These are phyloP conservation scores for Epistrophe grossulariae DNA, from an alignment of 2,888 invertebrate species.

Conservation along the genomic window DNA sequence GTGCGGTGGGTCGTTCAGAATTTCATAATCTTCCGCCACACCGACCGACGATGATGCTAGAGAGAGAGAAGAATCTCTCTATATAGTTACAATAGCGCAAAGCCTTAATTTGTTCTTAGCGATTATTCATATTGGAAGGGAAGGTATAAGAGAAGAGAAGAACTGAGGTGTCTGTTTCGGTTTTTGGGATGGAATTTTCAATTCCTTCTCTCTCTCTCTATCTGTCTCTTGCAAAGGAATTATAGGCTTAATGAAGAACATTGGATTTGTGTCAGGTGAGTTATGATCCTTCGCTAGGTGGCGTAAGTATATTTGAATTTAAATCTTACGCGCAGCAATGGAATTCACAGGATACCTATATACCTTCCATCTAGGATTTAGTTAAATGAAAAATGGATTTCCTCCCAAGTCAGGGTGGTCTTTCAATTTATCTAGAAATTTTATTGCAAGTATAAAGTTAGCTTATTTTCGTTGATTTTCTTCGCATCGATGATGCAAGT, in stretches of 20 bases:
- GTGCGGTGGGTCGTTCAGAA: constrained; percentile 58
- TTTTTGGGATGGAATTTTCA: constrained; percentile 59
- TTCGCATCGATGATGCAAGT: constrained; percentile 65
- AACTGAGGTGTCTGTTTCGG: constrained; percentile 29
- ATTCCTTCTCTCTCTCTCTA: constrained; percentile 26
- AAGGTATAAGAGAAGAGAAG: constrained; percentile 39
- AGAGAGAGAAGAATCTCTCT: constrained; percentile 16
- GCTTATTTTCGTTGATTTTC: constrained; percentile 28
- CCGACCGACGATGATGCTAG: neutral
- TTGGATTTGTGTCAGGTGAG: constrained; percentile 74
- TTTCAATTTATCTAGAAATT: constrained; percentile 50
- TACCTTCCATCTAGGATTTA: constrained; percentile 52
- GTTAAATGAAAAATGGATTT: constrained; percentile 54
- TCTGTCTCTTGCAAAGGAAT: constrained; percentile 31
- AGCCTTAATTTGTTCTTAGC: constrained; percentile 72
- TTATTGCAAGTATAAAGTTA: constrained; percentile 32
- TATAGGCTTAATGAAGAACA: constrained; percentile 70
- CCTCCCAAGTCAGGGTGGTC: constrained; percentile 58
- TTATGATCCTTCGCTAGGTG: constrained; percentile 55
- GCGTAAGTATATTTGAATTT: constrained; percentile 28
- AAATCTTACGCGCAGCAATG: constrained; percentile 26
- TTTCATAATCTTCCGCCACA: constrained; percentile 24
- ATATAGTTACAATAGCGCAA: neutral
- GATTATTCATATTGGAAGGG: constrained; percentile 68
- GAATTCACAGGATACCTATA: constrained; percentile 44